Evolutionary conservation across 2,113 vertebrate species (phyloP), one percentile per base, ranked within the genome.

Genomic region (Chlorodrepanis virens): DNA sequence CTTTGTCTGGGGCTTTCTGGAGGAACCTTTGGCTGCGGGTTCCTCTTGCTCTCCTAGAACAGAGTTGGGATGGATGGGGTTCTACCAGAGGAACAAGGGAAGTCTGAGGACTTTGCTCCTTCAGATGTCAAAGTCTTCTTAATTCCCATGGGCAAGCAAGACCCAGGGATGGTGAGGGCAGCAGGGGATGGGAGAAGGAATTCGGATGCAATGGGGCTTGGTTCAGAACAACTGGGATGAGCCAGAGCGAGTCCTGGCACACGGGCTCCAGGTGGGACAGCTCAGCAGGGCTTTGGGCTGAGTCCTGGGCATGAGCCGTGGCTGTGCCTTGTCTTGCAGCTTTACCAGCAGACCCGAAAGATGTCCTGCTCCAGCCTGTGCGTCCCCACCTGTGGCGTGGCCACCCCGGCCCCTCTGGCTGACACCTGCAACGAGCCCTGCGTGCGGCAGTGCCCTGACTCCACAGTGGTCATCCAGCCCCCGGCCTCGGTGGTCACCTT

Each of bases 331-430:
- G 53, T 22, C 53, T 74, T 56, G 52, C 70, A 56, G 70, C 70
- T 27, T 3, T n/a, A 5, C 39, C 52, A 11, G 14, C 52, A 5
- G 1, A 33, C 1, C 49, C 14, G 1, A 33, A 67, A 9, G 71
- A 78, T 53, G 45, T 45, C 45, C 45, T 45, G 45, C 45, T 5
- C 6, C 52, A 53, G 52, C 52, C 52, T 53, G 52, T 85, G 20
- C 1, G 24, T 11, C 17, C 11, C 61, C 50, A 59, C 14, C 57
- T 59, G 57, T 40, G 87, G 70, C 6, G 57, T 71, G 49, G 35
- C 49, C 68, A 3, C 68, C 49, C 3, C 68, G 20, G 1, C 2
- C 68, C 68, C 68, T 3, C 14, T 70, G 68, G 47, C 68, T 71
- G 68, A 39, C 57, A 37, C 57, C 35, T 27, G 7, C 57, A 59